phyloP scores from a whole-genome alignment of 2,888 invertebrate species.

The Matsumyia berberina region DNA sequence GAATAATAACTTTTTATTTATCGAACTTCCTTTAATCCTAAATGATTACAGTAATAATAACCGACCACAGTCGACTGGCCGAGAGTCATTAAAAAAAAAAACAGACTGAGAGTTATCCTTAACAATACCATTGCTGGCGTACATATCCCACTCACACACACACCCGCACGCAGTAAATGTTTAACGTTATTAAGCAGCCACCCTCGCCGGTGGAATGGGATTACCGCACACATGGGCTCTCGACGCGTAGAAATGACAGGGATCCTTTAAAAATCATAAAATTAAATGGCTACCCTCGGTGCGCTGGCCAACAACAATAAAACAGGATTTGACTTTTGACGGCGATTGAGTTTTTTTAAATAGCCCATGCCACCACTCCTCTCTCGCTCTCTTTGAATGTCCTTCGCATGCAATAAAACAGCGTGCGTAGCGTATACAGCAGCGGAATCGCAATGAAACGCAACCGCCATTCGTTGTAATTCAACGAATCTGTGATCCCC shows the following conservation, averaged over 20 bases:
- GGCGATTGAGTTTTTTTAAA: slow-evolving; percentile 31
- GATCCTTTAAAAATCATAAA: slow-evolving; percentile 74
- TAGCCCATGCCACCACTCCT: slow-evolving; percentile 14
- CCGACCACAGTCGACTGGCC: slow-evolving; percentile 65
- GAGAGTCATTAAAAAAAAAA: slow-evolving; percentile 66
- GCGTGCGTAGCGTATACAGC: slow-evolving; percentile 53
- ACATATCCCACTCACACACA: slow-evolving; percentile 17
- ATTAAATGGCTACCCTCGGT: slow-evolving; percentile 60
- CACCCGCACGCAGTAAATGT: slow-evolving; percentile 41
- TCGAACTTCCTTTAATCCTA: slow-evolving; percentile 76
- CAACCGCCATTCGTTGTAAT: slow-evolving; percentile 73
- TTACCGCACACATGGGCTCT: slow-evolving; percentile 3
- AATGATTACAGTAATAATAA: slow-evolving; percentile 75
- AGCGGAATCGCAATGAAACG: slow-evolving; percentile 36
- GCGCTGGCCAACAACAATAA: slow-evolving; percentile 35
- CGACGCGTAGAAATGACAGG: slow-evolving; percentile 54
- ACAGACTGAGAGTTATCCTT: slow-evolving; percentile 46
- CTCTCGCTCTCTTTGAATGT: slow-evolving; percentile 8
- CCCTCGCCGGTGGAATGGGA: background rate
- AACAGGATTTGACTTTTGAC: slow-evolving; percentile 75
- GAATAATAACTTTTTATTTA: slow-evolving; percentile 76
- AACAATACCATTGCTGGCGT: slow-evolving; percentile 51
- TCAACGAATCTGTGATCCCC: slow-evolving; percentile 68
- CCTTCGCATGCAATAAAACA: slow-evolving; percentile 71
- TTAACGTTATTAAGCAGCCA: slow-evolving; percentile 68